These are phyloP conservation scores for Poeciliopsis prolifica DNA, from an alignment of 2,113 vertebrate genomes.

Conservation along the genomic window DNA sequence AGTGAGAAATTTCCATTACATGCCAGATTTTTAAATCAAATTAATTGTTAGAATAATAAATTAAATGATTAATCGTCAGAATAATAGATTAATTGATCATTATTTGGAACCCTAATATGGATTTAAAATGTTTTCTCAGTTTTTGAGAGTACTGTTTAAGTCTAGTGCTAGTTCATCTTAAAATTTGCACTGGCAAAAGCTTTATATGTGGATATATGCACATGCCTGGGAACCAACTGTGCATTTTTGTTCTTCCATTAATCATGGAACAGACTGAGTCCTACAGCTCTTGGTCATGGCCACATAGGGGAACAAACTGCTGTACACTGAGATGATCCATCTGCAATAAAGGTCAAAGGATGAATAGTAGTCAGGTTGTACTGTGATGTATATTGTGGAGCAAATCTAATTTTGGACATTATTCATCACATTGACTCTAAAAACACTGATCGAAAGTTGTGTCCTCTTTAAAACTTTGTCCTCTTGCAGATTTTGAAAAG, in stretches of 20 bases:
- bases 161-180: background rate
- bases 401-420: slow-evolving; percentile 4
- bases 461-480: slow-evolving; percentile 7
- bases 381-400: slow-evolving; percentile 1
- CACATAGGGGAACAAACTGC: slow-evolving; percentile 49
- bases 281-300: slow-evolving; percentile 45
- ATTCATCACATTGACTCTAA: slow-evolving; percentile 31
- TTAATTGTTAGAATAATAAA: no score
- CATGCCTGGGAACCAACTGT: slow-evolving; percentile 33
- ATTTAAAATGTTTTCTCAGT: background rate
- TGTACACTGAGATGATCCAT: slow-evolving; percentile 30
- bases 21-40: no score
- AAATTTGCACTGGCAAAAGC: background rate
- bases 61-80: no score
- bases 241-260: slow-evolving; percentile 58
- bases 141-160: background rate
- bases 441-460: background rate
- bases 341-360: slow-evolving; percentile 53
- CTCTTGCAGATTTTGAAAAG: background rate
- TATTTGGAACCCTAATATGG: no score
- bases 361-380: slow-evolving; percentile 28
- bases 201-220: slow-evolving; percentile 4
- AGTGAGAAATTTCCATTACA: no score
- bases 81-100: no score
- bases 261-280: slow-evolving; percentile 61